phyloP scores from a whole-genome alignment of 2,113 vertebrate genomes.

The Nyctibius bracteatus region DNA sequence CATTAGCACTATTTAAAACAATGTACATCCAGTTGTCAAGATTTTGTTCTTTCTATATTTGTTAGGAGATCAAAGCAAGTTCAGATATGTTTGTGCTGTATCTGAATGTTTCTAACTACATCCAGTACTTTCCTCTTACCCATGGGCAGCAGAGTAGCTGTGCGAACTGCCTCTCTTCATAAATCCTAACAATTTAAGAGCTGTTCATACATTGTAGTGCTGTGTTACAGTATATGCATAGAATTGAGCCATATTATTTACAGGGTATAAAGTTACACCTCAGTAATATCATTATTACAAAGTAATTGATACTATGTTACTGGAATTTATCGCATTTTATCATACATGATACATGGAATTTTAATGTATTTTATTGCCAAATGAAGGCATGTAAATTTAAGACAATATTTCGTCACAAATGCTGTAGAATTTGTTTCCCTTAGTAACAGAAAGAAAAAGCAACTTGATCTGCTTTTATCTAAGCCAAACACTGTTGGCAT shows the following conservation, averaged over 20 bases:
- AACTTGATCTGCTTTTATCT: neutral
- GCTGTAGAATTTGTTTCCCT: neutral
- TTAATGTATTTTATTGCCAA: neutral
- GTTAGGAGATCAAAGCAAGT: neutral
- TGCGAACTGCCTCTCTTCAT: neutral
- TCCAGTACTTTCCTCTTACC: neutral
- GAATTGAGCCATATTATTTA: neutral
- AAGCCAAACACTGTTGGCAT: neutral
- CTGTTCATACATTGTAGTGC: neutral
- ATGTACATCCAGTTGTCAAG: neutral
- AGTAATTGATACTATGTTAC: neutral
- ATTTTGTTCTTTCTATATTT: neutral
- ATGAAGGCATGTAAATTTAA: neutral
- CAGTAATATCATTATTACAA: neutral
- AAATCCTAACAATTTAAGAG: neutral
- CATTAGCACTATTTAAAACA: neutral
- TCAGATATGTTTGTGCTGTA: rapidly evolving
- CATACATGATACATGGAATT: neutral
- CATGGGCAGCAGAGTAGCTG: neutral
- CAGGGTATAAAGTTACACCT: neutral
- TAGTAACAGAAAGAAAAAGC: neutral
- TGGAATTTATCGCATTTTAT: neutral
- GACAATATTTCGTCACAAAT: neutral
- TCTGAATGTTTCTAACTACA: neutral
- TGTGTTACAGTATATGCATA: neutral